A percentile compares a stretch with the other conserved stretches of the same genome.
phyloP scores from a whole-genome alignment of 2,113 vertebrate genomes.

The Rhynchomys soricoides region DNA sequence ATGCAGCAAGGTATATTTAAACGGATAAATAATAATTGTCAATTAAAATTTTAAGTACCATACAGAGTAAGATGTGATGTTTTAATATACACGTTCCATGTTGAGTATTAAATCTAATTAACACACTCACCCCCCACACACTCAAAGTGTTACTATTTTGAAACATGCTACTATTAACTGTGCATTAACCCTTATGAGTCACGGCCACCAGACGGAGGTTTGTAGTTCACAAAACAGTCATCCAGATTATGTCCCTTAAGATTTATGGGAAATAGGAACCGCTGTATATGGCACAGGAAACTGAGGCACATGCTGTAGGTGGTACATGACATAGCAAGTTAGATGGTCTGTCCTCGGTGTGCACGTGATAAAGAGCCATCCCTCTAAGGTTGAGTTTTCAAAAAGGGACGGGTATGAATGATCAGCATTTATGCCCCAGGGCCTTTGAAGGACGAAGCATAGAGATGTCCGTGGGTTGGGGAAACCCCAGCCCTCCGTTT shows the following conservation, averaged over 20 bases:
- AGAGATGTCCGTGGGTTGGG: accelerated
- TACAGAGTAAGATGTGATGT: neutral
- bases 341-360: accelerated
- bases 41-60: neutral
- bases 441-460: neutral
- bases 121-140: neutral
- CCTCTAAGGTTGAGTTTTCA: neutral
- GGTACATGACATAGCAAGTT: accelerated
- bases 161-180: neutral
- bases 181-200: no score
- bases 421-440: neutral
- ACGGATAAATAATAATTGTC: neutral
- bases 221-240: neutral
- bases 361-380: neutral
- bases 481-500: accelerated
- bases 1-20: neutral
- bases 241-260: neutral
- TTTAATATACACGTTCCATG: neutral
- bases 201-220: neutral
- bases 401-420: neutral
- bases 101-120: neutral
- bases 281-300: accelerated
- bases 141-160: neutral
- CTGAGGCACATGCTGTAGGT: neutral
- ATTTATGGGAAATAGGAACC: neutral